phyloP scores from a whole-genome alignment of 2,113 vertebrate species.

The Sula dactylatra region DNA sequence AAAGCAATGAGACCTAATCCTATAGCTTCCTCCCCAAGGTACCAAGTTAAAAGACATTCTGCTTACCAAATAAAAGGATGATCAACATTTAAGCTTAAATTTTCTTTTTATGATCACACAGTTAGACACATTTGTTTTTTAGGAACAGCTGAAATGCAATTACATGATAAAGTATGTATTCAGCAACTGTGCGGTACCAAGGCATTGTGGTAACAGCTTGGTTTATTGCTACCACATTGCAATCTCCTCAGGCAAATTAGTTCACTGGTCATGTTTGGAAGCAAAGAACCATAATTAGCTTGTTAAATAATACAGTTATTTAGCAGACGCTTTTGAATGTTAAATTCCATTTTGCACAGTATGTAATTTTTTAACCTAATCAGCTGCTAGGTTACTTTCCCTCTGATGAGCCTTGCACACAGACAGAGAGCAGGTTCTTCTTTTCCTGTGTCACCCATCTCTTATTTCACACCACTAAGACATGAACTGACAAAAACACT shows the following conservation, averaged over 20 bases:
- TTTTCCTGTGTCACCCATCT: background rate
- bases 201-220: slow-evolving; percentile 16
- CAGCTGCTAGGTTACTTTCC: background rate
- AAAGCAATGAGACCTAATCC: background rate
- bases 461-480: slow-evolving; percentile 9
- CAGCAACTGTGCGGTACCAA: background rate
- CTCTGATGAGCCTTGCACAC: background rate
- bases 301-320: slow-evolving; percentile 46
- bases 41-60: background rate
- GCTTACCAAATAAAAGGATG: background rate
- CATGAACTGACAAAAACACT: background rate
- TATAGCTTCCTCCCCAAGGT: background rate
- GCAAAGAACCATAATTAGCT: slow-evolving; percentile 29
- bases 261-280: slow-evolving; percentile 42
- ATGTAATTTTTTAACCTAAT: slow-evolving; percentile 16
- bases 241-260: slow-evolving; percentile 5
- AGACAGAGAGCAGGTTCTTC: slow-evolving; percentile 27
- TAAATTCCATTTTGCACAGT: slow-evolving; percentile 19
- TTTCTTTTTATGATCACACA: background rate
- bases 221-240: slow-evolving; percentile 31
- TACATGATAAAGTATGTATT: background rate
- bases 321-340: background rate
- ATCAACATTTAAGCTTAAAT: background rate
- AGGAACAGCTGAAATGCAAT: background rate
- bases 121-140: background rate